Evolutionary conservation across 2,113 vertebrate species (phyloP).

Genomic region (Larimichthys polyactis): DNA sequence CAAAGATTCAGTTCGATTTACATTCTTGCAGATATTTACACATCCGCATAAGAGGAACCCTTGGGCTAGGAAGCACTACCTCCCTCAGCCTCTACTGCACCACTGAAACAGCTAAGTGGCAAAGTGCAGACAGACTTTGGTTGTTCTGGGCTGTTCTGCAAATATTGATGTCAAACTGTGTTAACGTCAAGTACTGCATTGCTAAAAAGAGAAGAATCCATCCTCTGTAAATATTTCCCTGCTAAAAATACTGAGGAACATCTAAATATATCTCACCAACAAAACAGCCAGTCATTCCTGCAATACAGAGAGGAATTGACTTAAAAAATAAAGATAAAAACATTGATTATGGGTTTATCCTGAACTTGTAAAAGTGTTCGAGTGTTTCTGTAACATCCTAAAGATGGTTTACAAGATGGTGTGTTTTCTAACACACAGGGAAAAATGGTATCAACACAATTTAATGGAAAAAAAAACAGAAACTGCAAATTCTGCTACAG

Average conservation of each 20-base stretch:
- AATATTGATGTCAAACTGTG: slow-evolving; percentile 45
- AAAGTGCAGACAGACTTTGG: slow-evolving; percentile 13
- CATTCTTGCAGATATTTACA: slow-evolving; percentile 3
- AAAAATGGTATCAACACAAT: not conserved
- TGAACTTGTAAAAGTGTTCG: not conserved
- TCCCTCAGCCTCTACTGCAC: not conserved
- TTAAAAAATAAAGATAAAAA: not conserved
- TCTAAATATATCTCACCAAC: slow-evolving; percentile 16
- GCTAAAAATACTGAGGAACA: slow-evolving; percentile 42
- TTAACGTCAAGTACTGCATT: slow-evolving; percentile 19
- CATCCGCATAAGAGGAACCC: not conserved
- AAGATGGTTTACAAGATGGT: no score
- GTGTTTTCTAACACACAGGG: not conserved
- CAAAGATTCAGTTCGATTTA: not conserved
- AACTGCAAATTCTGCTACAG: not conserved
- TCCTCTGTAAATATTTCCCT: slow-evolving; percentile 16
- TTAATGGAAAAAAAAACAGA: not conserved
- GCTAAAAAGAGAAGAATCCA: slow-evolving; percentile 13
- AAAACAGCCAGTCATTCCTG: slow-evolving; percentile 18
- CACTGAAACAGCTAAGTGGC: slow-evolving; percentile 15
- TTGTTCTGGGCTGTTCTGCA: slow-evolving; percentile 41
- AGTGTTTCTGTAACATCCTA: not conserved
- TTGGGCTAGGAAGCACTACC: slow-evolving; percentile 5
- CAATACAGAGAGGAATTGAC: not conserved
- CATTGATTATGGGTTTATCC: not conserved